Base-by-base conservation (phyloP, 2,888 invertebrate species). In the Drosophila siamana region DNA sequence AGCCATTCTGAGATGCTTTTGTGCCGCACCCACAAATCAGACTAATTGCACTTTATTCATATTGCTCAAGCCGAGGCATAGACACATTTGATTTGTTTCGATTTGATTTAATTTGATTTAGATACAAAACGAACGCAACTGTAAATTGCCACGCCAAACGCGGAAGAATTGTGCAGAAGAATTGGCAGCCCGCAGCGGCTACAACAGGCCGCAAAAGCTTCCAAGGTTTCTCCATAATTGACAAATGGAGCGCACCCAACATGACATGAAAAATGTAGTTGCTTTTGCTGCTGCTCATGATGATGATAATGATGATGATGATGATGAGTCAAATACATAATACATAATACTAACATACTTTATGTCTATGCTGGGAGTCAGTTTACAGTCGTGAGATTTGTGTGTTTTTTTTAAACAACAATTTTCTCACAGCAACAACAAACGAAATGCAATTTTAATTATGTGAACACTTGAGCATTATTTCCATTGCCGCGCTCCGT, bases 381-480 rank as follows among this genome's bases (percentile, higher is more conserved):
- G n/a, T n/a, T n/a, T n/a, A n/a, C n/a, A n/a, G 36, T 30, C 30
- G 52, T 64, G 43, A 30, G 57, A 70, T 6, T 11, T 46, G 57
- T 33, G 28, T n/a, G n/a, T n/a, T n/a, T n/a, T n/a, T n/a, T n/a
- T n/a, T n/a, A n/a, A n/a, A n/a, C n/a, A n/a, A n/a, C n/a, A n/a
- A 54, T 80, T 80, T 77, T 60, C 77, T 52, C 72, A 80, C 56
- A 44, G 46, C 43, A 57, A 40, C 62, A 46, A 51, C 60, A 64
- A 81, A 69, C 60, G 66, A 81, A 69, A 76, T 76, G 80, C 79
- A 85, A 76, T 79, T 86, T 73, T 69, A 73, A 85, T 84, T 80
- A 67, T 80, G 85, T 57, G 73, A 65, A 62, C 56, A 52, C 41
- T 33, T 33, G 41, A 47, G 47, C 50, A 72, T 47, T 22, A 40